These are phyloP conservation scores for Cephalopterus ornatus DNA, from an alignment of 2,113 vertebrate species.

Conservation along the genomic window DNA sequence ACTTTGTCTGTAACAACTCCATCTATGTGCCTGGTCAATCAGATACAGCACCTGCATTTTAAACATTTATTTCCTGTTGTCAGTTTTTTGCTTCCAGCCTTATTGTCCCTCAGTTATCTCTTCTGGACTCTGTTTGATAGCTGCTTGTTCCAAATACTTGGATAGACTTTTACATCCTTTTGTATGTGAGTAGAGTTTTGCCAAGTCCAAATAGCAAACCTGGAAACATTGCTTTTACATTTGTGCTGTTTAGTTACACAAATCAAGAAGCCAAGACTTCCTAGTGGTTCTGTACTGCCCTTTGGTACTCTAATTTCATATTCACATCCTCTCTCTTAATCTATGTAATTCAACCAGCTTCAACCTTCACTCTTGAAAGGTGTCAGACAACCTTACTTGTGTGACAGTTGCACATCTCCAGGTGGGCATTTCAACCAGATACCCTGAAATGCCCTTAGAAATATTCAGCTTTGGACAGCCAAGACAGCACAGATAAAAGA, in stretches of 20 bases:
- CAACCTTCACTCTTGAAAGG: not conserved
- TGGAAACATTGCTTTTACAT: not conserved
- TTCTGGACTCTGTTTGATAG: not conserved
- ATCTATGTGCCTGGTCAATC: not conserved
- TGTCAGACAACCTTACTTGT: not conserved
- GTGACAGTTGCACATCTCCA: not conserved
- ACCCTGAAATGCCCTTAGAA: not conserved
- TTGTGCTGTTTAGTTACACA: not conserved
- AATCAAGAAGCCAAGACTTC: not conserved
- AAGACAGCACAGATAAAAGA: not conserved
- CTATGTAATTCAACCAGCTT: not conserved
- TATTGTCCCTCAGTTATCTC: not conserved
- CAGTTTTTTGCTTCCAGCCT: conserved; percentile 20
- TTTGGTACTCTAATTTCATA: not conserved
- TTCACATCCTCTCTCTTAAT: not conserved
- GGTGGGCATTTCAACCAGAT: not conserved
- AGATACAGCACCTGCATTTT: conserved; percentile 12
- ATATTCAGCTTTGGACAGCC: not conserved
- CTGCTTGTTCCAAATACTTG: not conserved
- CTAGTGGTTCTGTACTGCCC: not conserved
- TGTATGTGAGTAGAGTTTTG: not conserved
- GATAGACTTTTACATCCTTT: not conserved
- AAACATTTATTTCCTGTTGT: not conserved
- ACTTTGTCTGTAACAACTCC: not conserved
- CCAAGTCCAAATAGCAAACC: not conserved